Evolutionary conservation across 1,140 invertebrate genomes (phyloP), one percentile per base, ranked within the genome.

Genomic region (Brachionus sp.): DNA sequence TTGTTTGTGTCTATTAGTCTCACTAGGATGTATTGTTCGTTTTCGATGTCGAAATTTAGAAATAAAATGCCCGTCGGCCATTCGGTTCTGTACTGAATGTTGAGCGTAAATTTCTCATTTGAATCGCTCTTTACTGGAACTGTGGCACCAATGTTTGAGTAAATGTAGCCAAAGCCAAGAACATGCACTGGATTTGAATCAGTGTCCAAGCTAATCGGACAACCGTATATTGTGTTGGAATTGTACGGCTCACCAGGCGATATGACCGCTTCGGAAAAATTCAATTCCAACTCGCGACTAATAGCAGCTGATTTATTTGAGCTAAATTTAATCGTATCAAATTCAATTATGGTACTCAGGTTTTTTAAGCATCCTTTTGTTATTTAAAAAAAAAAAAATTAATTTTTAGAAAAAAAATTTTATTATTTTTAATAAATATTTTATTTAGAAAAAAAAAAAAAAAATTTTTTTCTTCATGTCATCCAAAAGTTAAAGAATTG

Each of bases 201-300:
- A 13, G 35, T 80, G 77, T 80, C 77, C 29, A 80, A 29, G 39
- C 46, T 46, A 7, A 75, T 19, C 23, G 77, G 50, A 39, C 77
- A 80, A 7, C 77, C 77, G 50, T 80, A 80, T 6, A 80, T 80
- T 57, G 77, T 66, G 50, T 80, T 80, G 12, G 77, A 80, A 5
- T 80, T 80, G 23, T 35, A 9, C 1, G 50, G 39, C 57, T 80
- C 77, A 12, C 77, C 50, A 5, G n/a, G 13, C 1, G 77, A 62
- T 39, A 16, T 23, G 6, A 2, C 16, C 7, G 77, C 77, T n/a
- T 80, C 35, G 0, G 19, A 33, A 80, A 80, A 80, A 66, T 80
- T 42, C 2, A 80, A 62, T 6, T 80, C 77, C 12, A 62, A 37
- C 23, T 39, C 29, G 9, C 23, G 50, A 35, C 37, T 39, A 9